Base-by-base conservation (phyloP, 2,888 invertebrate species). In the Loripinus fragilis region DNA sequence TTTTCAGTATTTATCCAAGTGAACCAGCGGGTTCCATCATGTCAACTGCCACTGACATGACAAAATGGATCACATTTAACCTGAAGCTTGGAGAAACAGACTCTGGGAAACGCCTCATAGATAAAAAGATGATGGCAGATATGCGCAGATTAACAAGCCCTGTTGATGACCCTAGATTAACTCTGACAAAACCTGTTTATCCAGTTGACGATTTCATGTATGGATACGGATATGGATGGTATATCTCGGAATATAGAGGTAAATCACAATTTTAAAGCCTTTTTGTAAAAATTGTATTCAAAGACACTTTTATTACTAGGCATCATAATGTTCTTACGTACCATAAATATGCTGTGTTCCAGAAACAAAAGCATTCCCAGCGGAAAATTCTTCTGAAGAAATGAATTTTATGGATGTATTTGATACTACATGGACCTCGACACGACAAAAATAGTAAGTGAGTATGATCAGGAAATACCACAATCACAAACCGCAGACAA, bases 11-110 rank as follows among this genome's bases (percentile, higher is more conserved):
- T 17, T 65, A 73, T 69, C 86, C 85, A 7, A 76, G 77, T 2
- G 90, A 86, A 3, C 89, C 91, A 0, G 88, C 90, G 10, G 91
- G 91, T 12, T 87, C 88, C 17, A 86, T 91, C 15, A 71, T 89
- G 20, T 87, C 90, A 15, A 87, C 85, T 2, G 88, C 88, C 17
- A 67, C 76, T 12, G 91, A 92, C 81, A 90, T 92, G 90, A 72
- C 86, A 3, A 86, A 88, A 66, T 92, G 91, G 91, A 66, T 92
- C 64, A 55, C 77, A 50, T 82, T 91, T 67, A 85, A 87, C 23
- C 72, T 87, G 28, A 69, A 77, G 20, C 48, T 74, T n/a, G 91
- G 90, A 2, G 41, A 66, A 17, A 74, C 76, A 20, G 60, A 70
- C 12, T 60, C 72, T 20, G 86, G 85, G 0, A 69, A 60, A 8